Base-by-base conservation (phyloP, 2,797 vertebrate genomes). In the Dallia pectoralis region DNA sequence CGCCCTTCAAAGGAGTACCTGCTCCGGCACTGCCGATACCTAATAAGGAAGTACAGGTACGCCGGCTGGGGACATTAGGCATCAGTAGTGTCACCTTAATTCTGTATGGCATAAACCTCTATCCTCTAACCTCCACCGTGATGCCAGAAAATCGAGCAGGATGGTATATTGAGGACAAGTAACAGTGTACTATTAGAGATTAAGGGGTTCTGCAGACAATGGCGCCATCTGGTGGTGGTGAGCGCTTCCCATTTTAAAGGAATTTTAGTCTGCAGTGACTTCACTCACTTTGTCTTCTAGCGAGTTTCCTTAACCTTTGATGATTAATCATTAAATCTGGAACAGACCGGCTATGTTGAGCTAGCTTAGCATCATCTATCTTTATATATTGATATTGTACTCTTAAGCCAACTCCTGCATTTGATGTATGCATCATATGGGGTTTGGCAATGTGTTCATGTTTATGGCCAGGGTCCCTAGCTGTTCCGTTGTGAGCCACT, bases 1-100 rank as follows among this genome's bases (percentile, higher is more conserved):
- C 95, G 98, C 48, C 98, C 98, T 84, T 98, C 98, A 18, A 99
- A 99, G 89, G 98, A 99, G 84, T 99, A 98, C 79, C 91, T 99
- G 83, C 93, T 99, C 72, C 94, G 98, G 76, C 97, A 99, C 85
- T 99, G 97, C 94, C 96, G 94, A 94, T 99, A 99, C 90, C 96
- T 99, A 84, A 98, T 99, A 87, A 93, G 98, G 85, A 99, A 98
- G 82, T 97, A 99, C 95, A 99, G 97, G 98, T 98, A 91, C 32
- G 2, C 18, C 11, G 4, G 3, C 47, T n/a, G 51, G 9, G 51
- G n/a, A 53, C 8, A 53, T n/a, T 53, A 53, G 0, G 22, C 19
- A 7, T 6, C 51, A n/a, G 51, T 6, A 22, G 6, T 22, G 51
- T n/a, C 19, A 19, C 8, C 2, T 53, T n/a, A 22, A 19, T 2